Conservation (phyloP, 2,113 vertebrate genomes). For the Ailurus styani region DNA sequence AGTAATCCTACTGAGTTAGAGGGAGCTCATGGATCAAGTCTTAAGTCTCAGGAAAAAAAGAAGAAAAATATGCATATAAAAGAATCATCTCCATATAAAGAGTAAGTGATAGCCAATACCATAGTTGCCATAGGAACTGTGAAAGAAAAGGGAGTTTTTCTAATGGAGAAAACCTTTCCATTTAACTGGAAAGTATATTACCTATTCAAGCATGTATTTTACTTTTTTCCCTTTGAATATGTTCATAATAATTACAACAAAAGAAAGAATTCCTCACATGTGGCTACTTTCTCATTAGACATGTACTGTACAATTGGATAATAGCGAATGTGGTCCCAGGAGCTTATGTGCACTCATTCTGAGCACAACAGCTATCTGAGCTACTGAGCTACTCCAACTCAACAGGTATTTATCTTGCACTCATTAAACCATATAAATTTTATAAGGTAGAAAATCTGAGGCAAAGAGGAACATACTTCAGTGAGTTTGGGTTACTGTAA, state of each 20-base stretch:
- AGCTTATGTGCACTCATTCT: neutral
- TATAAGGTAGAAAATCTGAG: neutral
- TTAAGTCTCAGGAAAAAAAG: neutral
- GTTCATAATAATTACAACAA: neutral
- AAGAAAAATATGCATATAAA: neutral
- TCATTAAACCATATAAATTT: neutral
- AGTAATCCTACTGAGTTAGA: neutral
- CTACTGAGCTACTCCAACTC: neutral
- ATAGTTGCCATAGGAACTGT: neutral
- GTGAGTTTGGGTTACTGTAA: neutral
- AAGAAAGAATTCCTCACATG: neutral
- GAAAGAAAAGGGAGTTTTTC: neutral
- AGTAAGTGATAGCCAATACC: neutral
- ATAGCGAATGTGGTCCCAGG: neutral
- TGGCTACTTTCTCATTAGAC: neutral
- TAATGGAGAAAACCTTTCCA: neutral
- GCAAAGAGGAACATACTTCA: neutral
- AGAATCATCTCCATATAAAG: neutral
- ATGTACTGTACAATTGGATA: neutral
- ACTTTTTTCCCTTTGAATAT: neutral
- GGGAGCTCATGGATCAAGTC: neutral
- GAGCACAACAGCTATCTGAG: neutral
- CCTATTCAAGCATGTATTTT: neutral
- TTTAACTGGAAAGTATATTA: neutral
- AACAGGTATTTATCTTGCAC: neutral